A percentile compares a stretch with the other conserved stretches of the same genome.
phyloP scores from a whole-genome alignment of 2,797 vertebrate genomes.

The Cossypha caffra region DNA sequence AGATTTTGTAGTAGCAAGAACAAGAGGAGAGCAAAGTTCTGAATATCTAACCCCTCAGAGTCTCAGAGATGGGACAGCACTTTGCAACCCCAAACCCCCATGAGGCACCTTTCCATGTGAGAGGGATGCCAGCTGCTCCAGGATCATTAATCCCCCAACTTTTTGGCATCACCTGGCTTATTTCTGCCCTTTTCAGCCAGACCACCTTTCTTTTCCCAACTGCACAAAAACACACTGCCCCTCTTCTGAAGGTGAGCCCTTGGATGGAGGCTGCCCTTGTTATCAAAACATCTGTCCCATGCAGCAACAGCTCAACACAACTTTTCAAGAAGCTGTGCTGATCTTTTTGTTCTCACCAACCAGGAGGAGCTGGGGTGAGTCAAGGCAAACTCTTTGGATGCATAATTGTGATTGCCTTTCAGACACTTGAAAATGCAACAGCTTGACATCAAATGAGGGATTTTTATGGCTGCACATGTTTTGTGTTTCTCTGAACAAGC shows the following conservation, averaged over 20 bases:
- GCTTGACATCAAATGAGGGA: slow-evolving; percentile 40
- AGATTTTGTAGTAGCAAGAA: neutral
- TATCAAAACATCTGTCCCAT: neutral
- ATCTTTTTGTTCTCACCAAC: neutral
- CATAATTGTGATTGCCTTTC: neutral
- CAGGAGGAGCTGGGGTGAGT: neutral
- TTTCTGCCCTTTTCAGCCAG: neutral
- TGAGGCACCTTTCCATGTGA: neutral
- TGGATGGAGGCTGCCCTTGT: neutral
- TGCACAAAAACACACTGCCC: neutral
- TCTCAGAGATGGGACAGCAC: neutral
- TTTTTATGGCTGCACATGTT: slow-evolving; percentile 57
- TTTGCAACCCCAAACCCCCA: neutral
- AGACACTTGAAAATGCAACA: slow-evolving; percentile 18
- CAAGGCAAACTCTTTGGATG: neutral
- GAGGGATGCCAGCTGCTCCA: neutral
- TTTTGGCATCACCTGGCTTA: neutral
- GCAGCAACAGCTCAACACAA: neutral
- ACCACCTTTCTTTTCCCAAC: neutral
- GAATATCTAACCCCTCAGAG: neutral
- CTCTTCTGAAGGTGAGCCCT: neutral
- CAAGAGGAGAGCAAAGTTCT: neutral
- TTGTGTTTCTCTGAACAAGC: slow-evolving; percentile 39
- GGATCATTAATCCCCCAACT: neutral
- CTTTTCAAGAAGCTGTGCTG: neutral